phyloP scores from a whole-genome alignment of 2,888 invertebrate genomes.

The Ectemnius continuus region DNA sequence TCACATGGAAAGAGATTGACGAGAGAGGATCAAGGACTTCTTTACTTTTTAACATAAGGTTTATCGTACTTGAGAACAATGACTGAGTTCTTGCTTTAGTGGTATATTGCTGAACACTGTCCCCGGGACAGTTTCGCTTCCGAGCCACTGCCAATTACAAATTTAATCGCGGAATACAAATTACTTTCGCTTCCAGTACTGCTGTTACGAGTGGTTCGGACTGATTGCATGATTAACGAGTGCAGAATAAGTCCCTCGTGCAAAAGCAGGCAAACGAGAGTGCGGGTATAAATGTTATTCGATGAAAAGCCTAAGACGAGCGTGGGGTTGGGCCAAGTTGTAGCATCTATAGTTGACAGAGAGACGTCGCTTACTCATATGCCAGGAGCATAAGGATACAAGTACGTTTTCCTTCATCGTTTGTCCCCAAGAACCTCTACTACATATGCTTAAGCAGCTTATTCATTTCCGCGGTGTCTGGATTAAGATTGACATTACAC shows the following conservation, averaged over 20 bases:
- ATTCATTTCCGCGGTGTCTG: conserved; percentile 65
- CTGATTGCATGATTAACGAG: conserved; percentile 53
- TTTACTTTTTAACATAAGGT: conserved; percentile 1
- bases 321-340: conserved; percentile 66
- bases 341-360: conserved; percentile 65
- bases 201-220: conserved; percentile 65
- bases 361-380: conserved; percentile 65
- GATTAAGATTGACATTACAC: conserved; percentile 51
- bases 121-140: conserved; percentile 41
- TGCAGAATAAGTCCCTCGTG: conserved; percentile 26
- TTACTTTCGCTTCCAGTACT: conserved; percentile 63
- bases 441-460: conserved; percentile 70
- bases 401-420: conserved; percentile 61
- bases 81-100: conserved; percentile 9
- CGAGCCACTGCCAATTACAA: conserved; percentile 54
- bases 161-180: conserved; percentile 31
- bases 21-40: conserved; percentile 4
- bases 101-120: conserved; percentile 15
- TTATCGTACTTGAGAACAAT: not conserved
- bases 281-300: conserved; percentile 18
- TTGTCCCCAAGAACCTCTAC: conserved; percentile 64
- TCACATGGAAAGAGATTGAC: conserved; percentile 6
- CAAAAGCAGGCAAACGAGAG: conserved; percentile 12
- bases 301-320: conserved; percentile 50
- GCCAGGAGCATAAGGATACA: conserved; percentile 58